Conservation (phyloP, 2,888 invertebrate genomes). For the Chesias legatella region DNA sequence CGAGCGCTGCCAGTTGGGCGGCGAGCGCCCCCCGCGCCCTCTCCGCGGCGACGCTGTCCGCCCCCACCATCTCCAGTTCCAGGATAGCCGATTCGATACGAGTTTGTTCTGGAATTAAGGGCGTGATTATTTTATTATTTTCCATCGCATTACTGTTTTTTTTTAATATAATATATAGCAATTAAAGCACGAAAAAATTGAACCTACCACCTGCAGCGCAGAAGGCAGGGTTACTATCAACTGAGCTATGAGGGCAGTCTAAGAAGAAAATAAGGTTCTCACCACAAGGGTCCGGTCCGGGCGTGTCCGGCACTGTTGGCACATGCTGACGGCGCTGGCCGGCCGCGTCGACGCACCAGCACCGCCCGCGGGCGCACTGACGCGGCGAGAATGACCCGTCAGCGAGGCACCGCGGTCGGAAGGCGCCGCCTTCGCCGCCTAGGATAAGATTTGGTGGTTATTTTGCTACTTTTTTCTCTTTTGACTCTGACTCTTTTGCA, state of each 20-base stretch:
- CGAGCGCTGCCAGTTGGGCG: constrained; percentile 46
- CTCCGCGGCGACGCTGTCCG: constrained; percentile 74
- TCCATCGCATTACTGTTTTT: no score
- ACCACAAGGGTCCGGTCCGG: constrained; percentile 57
- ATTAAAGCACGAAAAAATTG: no score
- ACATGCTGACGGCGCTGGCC: constrained; percentile 52
- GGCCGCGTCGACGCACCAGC: constrained; percentile 94
- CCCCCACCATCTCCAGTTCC: constrained; percentile 85
- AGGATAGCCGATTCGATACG: constrained; percentile 88
- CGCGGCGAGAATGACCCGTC: constrained; percentile 87
- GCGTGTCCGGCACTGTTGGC: constrained; percentile 38
- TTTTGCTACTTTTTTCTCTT: no score
- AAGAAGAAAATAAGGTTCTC: constrained; percentile 14
- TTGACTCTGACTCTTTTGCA: no score
- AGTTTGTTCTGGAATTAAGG: constrained; percentile 79
- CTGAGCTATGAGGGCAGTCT: no score
- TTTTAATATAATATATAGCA: no score
- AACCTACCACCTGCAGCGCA: no score
- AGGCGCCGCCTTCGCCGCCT: constrained; percentile 57
- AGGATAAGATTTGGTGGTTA: neutral
- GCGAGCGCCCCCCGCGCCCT: constrained; percentile 70
- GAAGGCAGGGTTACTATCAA: no score
- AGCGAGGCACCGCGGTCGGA: constrained; percentile 84
- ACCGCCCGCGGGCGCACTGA: constrained; percentile 85
- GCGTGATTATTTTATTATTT: no score